Conservation (phyloP, 2,888 invertebrate species). For the Drosophila putrida region DNA sequence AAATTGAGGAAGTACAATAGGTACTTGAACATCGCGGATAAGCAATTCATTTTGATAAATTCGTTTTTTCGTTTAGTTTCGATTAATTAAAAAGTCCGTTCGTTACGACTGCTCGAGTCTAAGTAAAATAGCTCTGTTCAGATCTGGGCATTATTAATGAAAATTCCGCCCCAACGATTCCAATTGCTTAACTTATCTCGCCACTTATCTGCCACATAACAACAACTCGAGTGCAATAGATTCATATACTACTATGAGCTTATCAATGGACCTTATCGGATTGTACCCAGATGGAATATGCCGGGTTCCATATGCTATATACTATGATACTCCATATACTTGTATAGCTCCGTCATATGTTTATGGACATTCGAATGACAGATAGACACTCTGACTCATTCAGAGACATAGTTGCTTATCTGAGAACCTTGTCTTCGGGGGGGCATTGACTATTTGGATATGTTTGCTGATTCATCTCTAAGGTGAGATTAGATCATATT, state of each 20-base stretch:
- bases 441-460: not conserved
- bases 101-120: conserved; percentile 43
- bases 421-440: not conserved
- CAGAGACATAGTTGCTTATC: not conserved
- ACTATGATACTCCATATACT: not conserved
- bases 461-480: conserved; percentile 21
- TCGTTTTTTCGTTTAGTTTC: conserved; percentile 19
- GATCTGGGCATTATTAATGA: conserved; percentile 61
- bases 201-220: conserved; percentile 45
- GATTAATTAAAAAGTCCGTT: conserved; percentile 33
- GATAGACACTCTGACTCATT: conserved; percentile 43
- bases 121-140: conserved; percentile 38
- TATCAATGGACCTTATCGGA: conserved; percentile 62
- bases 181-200: conserved; percentile 44
- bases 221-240: conserved; percentile 31
- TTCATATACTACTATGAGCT: conserved; percentile 27
- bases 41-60: conserved; percentile 79
- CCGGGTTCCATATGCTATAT: conserved; percentile 5
- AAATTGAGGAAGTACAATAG: conserved; percentile 82
- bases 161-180: conserved; percentile 25
- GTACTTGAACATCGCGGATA: conserved; percentile 81
- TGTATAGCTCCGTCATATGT: conserved; percentile 1
- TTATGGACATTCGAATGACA: conserved; percentile 11
- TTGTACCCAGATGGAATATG: conserved; percentile 39
- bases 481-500: not conserved